A percentile compares a stretch with the other conserved stretches of the same genome.
Evolutionary conservation across 2,113 vertebrate genomes (phyloP).

Genomic region (Mormyrus iriodes): DNA sequence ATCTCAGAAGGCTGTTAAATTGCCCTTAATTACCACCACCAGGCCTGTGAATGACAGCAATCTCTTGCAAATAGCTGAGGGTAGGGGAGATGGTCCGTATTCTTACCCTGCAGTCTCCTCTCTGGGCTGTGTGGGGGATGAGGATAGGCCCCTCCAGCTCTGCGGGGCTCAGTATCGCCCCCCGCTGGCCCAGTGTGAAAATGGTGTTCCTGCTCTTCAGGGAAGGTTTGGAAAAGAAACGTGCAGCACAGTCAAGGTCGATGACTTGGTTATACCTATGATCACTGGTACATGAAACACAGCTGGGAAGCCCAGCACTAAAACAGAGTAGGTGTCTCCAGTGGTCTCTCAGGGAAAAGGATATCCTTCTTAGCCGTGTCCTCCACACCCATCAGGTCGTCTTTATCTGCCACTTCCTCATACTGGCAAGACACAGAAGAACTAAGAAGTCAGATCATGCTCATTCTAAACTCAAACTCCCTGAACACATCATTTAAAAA

Average conservation of each 20-base stretch:
- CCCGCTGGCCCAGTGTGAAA: conserved; percentile 83
- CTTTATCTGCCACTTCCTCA: conserved; percentile 88
- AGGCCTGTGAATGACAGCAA: neutral
- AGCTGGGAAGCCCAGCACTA: neutral
- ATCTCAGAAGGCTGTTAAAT: neutral
- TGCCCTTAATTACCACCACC: neutral
- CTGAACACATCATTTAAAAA: neutral
- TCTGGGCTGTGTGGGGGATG: conserved; percentile 82
- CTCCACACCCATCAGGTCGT: conserved; percentile 88
- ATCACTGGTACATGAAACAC: neutral
- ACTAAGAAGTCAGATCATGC: neutral
- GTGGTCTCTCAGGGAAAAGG: conserved; percentile 41
- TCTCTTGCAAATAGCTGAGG: neutral
- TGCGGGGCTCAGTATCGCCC: conserved; percentile 67
- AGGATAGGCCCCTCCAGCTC: conserved; percentile 87
- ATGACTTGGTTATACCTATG: conserved; percentile 12
- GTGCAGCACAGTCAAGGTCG: conserved; percentile 57
- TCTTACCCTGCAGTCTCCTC: conserved; percentile 69
- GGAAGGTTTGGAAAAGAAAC: conserved; percentile 86
- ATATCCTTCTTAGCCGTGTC: conserved; percentile 92
- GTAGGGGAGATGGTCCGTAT: neutral
- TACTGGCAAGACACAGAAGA: conserved; percentile 57
- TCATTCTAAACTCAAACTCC: neutral
- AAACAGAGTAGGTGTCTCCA: neutral
- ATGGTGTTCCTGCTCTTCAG: conserved; percentile 86